phyloP scores from a whole-genome alignment of 2,888 invertebrate species.

The Volucella inanis region DNA sequence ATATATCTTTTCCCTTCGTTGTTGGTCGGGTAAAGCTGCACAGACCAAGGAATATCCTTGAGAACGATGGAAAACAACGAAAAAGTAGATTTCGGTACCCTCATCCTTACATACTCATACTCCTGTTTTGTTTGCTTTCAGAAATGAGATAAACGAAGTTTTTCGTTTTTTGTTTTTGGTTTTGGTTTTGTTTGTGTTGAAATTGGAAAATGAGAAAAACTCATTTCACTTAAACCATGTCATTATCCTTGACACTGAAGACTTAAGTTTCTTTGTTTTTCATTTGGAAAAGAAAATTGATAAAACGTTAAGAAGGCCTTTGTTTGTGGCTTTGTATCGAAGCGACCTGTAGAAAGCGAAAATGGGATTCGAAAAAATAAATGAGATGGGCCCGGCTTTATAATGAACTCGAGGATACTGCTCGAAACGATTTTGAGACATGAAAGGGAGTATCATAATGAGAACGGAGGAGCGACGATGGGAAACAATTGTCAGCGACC shows the following conservation, averaged over 20 bases:
- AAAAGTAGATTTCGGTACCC: background rate
- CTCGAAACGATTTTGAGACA: too few relatives aligned
- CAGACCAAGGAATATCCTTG: constrained; percentile 50
- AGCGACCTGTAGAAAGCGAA: background rate
- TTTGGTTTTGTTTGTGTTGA: constrained; percentile 13
- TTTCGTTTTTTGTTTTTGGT: too few relatives aligned
- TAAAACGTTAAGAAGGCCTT: constrained; percentile 6
- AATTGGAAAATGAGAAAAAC: constrained; percentile 22
- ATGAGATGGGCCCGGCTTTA: too few relatives aligned
- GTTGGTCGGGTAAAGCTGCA: background rate
- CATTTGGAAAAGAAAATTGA: constrained; percentile 9
- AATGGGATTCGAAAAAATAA: too few relatives aligned
- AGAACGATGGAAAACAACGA: background rate
- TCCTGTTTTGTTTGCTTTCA: constrained; percentile 37
- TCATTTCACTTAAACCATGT: constrained; percentile 5
- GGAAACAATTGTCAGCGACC: too few relatives aligned
- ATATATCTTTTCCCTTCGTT: background rate
- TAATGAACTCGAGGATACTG: too few relatives aligned
- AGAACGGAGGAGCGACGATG: too few relatives aligned
- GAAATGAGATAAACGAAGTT: constrained; percentile 56
- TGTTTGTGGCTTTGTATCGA: background rate
- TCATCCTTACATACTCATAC: too few relatives aligned
- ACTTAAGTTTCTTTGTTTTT: background rate
- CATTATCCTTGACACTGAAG: constrained; percentile 35
- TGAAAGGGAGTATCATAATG: too few relatives aligned